These are phyloP conservation scores for Isaurus tuberculatus DNA, from an alignment of 92 coral and sea anemone genomes.

Conservation along the genomic window DNA sequence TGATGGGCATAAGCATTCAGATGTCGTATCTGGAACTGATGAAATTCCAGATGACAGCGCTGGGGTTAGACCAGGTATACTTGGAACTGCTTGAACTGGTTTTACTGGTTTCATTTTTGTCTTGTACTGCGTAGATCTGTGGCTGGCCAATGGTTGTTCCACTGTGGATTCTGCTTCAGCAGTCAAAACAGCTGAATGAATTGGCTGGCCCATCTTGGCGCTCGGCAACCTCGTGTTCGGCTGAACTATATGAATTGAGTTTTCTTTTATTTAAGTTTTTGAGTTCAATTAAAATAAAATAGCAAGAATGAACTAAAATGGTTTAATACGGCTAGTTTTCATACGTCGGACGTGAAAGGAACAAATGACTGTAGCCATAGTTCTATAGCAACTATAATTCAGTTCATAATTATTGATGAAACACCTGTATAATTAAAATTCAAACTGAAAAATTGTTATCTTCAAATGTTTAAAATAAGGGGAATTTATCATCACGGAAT, in stretches of 20 bases:
- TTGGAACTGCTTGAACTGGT: neutral
- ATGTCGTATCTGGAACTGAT: neutral
- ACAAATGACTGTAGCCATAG: no score
- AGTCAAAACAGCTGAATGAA: slow-evolving; percentile 24
- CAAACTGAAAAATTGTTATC: no score
- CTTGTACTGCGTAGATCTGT: neutral
- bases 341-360: no score
- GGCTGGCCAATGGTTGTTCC: neutral
- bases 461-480: no score
- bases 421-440: no score
- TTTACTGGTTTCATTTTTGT: neutral
- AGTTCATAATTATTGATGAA: no score
- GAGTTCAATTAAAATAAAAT: neutral
- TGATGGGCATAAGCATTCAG: slow-evolving; percentile 42
- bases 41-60: neutral
- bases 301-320: neutral
- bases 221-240: neutral
- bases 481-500: no score
- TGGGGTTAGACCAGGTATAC: neutral
- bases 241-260: neutral
- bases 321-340: no score
- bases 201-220: neutral
- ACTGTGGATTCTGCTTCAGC: slow-evolving; percentile 29
- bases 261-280: neutral
- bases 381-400: no score